Conservation (phyloP, 2,113 vertebrate genomes). For the Pterophyllum scalare region DNA sequence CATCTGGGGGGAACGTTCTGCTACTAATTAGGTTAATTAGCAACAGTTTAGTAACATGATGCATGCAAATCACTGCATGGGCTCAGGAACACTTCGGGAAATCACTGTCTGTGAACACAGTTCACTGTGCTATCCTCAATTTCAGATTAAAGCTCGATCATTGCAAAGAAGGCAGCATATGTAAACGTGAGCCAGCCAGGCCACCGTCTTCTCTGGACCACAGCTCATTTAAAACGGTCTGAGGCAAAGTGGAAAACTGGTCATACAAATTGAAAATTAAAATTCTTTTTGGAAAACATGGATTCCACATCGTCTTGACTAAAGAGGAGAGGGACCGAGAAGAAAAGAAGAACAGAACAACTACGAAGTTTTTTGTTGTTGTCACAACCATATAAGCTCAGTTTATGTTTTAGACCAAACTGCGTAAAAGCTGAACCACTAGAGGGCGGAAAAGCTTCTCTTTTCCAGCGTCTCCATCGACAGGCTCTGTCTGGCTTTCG, state of each 20-base stretch:
- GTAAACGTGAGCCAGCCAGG: neutral
- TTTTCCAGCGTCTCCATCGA: neutral
- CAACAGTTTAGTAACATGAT: too few relatives aligned
- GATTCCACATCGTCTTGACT: too few relatives aligned
- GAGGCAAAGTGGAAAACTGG: neutral
- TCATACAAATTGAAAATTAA: neutral
- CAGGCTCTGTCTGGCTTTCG: neutral
- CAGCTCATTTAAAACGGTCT: neutral
- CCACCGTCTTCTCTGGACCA: neutral
- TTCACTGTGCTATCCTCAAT: too few relatives aligned
- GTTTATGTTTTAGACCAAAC: neutral
- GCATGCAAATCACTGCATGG: neutral
- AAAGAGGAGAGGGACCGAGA: too few relatives aligned
- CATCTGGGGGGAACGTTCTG: too few relatives aligned
- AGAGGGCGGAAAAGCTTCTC: conserved; percentile 50
- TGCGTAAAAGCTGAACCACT: conserved; percentile 24
- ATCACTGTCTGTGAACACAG: neutral
- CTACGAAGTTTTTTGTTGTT: neutral
- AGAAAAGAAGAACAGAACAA: neutral
- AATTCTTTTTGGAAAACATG: too few relatives aligned
- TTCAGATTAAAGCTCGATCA: too few relatives aligned
- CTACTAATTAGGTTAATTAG: too few relatives aligned
- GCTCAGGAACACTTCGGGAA: neutral
- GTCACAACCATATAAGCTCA: neutral
- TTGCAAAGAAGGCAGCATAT: too few relatives aligned